Evolutionary conservation across 1,140 invertebrate genomes (phyloP), one percentile per base, ranked within the genome.

Genomic region (Drosophila navojoa): DNA sequence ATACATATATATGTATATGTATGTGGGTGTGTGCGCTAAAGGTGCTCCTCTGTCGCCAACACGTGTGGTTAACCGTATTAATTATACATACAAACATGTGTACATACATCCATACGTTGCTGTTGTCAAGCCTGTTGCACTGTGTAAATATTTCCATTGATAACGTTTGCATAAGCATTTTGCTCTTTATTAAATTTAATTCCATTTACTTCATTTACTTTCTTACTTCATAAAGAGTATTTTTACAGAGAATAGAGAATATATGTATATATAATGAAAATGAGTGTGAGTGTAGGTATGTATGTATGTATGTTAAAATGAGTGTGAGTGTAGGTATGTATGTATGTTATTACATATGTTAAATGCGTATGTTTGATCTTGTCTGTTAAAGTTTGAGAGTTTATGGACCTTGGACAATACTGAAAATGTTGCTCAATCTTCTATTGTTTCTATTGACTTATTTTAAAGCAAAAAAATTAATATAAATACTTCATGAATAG

Each of bases 11-110:
- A 42, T 57, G 13, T 22, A 10, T n/a, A 15, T 60, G 44, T 29
- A 22, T 64, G 13, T 62, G 15, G 3, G 27, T 0, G 38, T 10
- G 15, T 27, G 19, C 32, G 11, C 35, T 3, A 4, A 38, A n/a
- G 22, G 27, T 52, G 32, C 15, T 45, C 60, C 16, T 42, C 4
- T 25, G 25, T 50, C 19, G 54, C 13, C 50, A 67, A 74, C 42
- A 60, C 58, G 69, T 49, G 63, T 52, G 25, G 13, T 44, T 27
- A n/a, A 44, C 54, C 35, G 35, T 38, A 38, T 38, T 38, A 38
- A 38, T 38, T 1, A 38, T 32, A 16, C 29, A 53, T 15, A 32
- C 27, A 29, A 29, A 29, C 32, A 32, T 32, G 1, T 32, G 6
- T 32, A 32, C 32, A 32, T 32, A 32, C 29, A 32, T 9, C 7